phyloP scores from a whole-genome alignment of 2,888 invertebrate species.

The Cheilosia grossa region DNA sequence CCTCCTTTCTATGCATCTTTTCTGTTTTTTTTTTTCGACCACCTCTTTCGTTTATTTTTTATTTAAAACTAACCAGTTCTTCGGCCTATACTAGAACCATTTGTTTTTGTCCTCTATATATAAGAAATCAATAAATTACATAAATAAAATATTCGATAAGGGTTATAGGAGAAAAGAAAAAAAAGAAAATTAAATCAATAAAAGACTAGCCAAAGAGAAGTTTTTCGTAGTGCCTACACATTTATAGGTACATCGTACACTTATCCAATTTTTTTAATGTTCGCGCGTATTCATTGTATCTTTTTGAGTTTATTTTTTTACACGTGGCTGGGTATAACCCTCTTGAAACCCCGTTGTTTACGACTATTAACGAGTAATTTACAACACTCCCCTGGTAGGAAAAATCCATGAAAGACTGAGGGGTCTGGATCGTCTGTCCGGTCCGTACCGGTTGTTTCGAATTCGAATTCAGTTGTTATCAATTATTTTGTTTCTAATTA shows the following conservation, averaged over 20 bases:
- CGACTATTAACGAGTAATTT: conserved; percentile 67
- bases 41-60: not conserved
- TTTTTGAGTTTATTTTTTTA: conserved; percentile 2
- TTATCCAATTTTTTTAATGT: conserved; percentile 6
- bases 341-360: conserved; percentile 51
- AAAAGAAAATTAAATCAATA: conserved; percentile 33
- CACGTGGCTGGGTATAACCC: conserved; percentile 30
- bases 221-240: not conserved
- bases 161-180: conserved; percentile 10
- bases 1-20: not conserved
- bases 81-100: conserved; percentile 13
- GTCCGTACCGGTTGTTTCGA: conserved; percentile 37
- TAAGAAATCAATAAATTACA: conserved; percentile 62
- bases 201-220: conserved; percentile 11
- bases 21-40: not conserved
- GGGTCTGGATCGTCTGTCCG: not conserved
- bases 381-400: conserved; percentile 50
- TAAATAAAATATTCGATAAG: conserved; percentile 63
- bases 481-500: conserved; percentile 67
- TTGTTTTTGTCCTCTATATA: conserved; percentile 48
- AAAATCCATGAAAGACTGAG: conserved; percentile 6
- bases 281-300: not conserved
- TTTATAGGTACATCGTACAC: not conserved
- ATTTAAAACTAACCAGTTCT: conserved; percentile 39
- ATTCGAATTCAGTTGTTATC: conserved; percentile 62